Percentiles rank a stretch among this genome's conserved stretches.
These are phyloP conservation scores for Zaprionus inermis DNA, from an alignment of 1,140 invertebrate species.

Conservation along the genomic window DNA sequence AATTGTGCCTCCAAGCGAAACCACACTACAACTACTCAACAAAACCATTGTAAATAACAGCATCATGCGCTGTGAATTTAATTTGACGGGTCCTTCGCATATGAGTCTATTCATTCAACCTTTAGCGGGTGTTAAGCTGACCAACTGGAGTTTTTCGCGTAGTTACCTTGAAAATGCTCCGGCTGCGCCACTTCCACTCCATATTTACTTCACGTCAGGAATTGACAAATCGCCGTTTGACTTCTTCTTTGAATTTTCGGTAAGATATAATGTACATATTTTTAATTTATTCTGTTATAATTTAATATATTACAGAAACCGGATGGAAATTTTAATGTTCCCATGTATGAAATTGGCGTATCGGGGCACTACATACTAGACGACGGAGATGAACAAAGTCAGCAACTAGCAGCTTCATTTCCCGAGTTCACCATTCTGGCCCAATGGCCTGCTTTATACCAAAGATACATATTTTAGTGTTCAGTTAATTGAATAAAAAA, in stretches of 20 bases:
- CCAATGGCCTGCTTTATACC: not conserved
- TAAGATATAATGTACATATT: not conserved
- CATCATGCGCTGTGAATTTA: slow-evolving; percentile 53
- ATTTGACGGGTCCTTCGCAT: slow-evolving; percentile 87
- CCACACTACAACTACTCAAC: slow-evolving; percentile 43
- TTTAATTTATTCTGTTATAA: not conserved
- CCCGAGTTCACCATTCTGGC: slow-evolving; percentile 4
- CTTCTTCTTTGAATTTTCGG: slow-evolving; percentile 25
- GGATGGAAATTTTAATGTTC: slow-evolving; percentile 52
- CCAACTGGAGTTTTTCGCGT: slow-evolving; percentile 87
- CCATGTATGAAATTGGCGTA: slow-evolving; percentile 49
- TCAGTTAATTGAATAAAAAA: not conserved
- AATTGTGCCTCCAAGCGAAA: slow-evolving; percentile 43
- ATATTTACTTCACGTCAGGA: slow-evolving; percentile 88
- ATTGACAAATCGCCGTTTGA: slow-evolving; percentile 85
- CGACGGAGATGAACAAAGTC: slow-evolving; percentile 30
- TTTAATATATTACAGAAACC: slow-evolving; percentile 81
- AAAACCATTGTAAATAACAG: slow-evolving; percentile 45
- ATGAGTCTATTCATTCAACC: slow-evolving; percentile 90
- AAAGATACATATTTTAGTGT: not conserved
- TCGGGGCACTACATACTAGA: slow-evolving; percentile 49
- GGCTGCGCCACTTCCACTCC: slow-evolving; percentile 87
- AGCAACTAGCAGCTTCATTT: slow-evolving; percentile 22
- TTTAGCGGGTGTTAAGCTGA: slow-evolving; percentile 85
- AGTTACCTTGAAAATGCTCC: slow-evolving; percentile 83